Evolutionary conservation across 2,888 invertebrate species (phyloP).

Genomic region (Brachylomia viminalis): DNA sequence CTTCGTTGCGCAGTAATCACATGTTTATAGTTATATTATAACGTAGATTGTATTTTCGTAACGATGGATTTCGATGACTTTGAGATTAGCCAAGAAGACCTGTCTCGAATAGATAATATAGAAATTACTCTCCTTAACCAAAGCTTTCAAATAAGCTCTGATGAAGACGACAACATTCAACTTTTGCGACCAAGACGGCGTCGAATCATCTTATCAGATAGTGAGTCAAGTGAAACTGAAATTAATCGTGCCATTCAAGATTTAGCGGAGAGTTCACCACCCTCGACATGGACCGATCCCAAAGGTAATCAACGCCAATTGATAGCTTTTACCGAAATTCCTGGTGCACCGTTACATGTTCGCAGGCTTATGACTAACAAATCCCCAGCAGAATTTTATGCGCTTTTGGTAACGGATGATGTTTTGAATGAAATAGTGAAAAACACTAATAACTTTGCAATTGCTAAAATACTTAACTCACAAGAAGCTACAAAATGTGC

Average conservation of each 20-base stretch:
- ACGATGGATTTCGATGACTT: slow-evolving; percentile 33
- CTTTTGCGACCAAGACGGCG: slow-evolving; percentile 22
- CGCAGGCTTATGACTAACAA: slow-evolving; percentile 30
- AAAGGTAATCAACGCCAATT: slow-evolving; percentile 45
- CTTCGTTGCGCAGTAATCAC: not conserved
- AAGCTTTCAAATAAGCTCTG: no score
- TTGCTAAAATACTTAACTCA: slow-evolving; percentile 41
- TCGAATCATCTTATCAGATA: slow-evolving; percentile 1
- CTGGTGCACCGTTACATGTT: slow-evolving; percentile 8
- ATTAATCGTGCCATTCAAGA: slow-evolving; percentile 31
- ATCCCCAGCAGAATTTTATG: slow-evolving; percentile 41
- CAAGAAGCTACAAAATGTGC: slow-evolving; percentile 37
- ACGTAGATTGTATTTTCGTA: not conserved
- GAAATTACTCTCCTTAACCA: slow-evolving; percentile 40
- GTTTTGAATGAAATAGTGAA: slow-evolving; percentile 54
- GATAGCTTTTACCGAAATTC: slow-evolving; percentile 51
- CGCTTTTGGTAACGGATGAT: slow-evolving; percentile 19
- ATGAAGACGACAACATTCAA: slow-evolving; percentile 33
- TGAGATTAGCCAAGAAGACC: slow-evolving; percentile 39
- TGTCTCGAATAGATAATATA: slow-evolving; percentile 39
- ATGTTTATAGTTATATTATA: slow-evolving; percentile 2
- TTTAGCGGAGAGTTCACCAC: slow-evolving; percentile 33
- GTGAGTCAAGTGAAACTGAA: not conserved
- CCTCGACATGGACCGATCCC: slow-evolving; percentile 40
- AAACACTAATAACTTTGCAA: slow-evolving; percentile 52